These are phyloP conservation scores for Mycogona germanica DNA, from an alignment of 2,888 invertebrate species.

Conservation along the genomic window DNA sequence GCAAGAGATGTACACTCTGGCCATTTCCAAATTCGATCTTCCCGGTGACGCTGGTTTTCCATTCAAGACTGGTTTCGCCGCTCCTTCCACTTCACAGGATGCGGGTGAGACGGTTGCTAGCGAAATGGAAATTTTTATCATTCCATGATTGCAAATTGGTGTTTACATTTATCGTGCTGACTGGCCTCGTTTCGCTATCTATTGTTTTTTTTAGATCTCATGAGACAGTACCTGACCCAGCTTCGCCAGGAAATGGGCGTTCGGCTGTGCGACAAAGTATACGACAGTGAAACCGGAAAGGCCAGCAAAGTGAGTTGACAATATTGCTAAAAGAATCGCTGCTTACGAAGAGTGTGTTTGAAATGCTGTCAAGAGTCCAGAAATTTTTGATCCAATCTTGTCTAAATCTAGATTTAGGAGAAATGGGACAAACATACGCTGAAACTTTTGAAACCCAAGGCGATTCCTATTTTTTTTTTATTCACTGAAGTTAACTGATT, in stretches of 20 bases:
- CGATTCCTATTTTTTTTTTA: neutral
- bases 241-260: conserved; percentile 88
- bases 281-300: conserved; percentile 77
- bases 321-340: no score
- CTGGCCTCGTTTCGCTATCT: conserved; percentile 1
- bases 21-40: conserved; percentile 87
- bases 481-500: neutral
- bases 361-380: no score
- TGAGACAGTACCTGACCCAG: conserved; percentile 89
- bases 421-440: no score
- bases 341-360: no score
- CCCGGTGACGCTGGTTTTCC: conserved; percentile 94
- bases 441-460: neutral
- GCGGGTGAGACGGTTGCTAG: conserved; percentile 51
- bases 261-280: conserved; percentile 84
- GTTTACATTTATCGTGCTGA: neutral
- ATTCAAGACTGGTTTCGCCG: conserved; percentile 87
- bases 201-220: conserved; percentile 48
- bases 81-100: conserved; percentile 63
- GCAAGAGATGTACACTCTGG: conserved; percentile 93
- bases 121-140: neutral
- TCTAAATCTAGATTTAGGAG: no score
- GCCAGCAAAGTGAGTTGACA: conserved; percentile 59
- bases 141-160: neutral
- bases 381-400: no score